These are phyloP conservation scores for Mustelus asterias DNA, from an alignment of 2,113 vertebrate species.

Conservation along the genomic window DNA sequence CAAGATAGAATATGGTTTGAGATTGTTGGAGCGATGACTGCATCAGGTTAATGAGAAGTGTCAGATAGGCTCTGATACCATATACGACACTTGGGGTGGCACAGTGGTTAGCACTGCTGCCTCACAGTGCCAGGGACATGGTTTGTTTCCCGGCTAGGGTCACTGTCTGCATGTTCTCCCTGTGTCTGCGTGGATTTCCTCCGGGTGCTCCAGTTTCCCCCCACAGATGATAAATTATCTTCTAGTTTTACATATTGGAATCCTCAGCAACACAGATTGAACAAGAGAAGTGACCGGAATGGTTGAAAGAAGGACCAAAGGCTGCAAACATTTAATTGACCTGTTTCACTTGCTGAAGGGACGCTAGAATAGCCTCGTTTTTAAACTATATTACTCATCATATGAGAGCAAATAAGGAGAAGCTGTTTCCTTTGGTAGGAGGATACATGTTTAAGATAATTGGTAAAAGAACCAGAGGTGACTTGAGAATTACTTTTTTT, in stretches of 20 bases:
- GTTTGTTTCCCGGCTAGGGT: no score
- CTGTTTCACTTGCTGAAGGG: background rate
- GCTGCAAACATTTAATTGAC: background rate
- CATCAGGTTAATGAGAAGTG: no score
- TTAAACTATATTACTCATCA: background rate
- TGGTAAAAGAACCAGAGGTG: background rate
- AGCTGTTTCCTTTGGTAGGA: background rate
- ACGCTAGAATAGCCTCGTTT: background rate
- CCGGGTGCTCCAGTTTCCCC: no score
- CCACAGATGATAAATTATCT: background rate
- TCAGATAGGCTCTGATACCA: no score
- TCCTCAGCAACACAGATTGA: background rate
- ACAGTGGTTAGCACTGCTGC: no score
- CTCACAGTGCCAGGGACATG: no score
- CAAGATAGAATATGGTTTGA: no score
- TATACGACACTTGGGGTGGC: no score
- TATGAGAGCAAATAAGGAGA: background rate
- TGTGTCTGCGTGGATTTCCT: no score
- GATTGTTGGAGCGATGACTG: no score
- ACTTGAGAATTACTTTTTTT: background rate
- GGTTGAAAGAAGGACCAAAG: background rate
- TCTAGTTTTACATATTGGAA: background rate
- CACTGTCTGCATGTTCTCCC: no score
- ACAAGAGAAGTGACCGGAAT: background rate
- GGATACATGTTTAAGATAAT: background rate